Evolutionary conservation across 2,113 vertebrate species (phyloP).

Genomic region (Potamarius usumacintae): DNA sequence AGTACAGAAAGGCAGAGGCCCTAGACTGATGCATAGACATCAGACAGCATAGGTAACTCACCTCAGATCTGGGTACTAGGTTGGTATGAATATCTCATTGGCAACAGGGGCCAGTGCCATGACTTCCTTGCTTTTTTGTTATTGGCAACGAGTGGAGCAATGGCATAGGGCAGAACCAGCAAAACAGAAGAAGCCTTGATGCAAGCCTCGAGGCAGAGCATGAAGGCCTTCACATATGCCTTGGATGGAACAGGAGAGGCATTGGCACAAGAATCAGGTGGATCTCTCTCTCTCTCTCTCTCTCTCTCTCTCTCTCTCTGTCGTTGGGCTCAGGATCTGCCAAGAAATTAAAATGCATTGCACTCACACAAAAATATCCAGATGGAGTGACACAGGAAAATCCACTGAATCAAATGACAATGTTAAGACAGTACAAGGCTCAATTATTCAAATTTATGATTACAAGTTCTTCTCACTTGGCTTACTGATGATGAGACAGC

Average conservation of each 20-base stretch:
- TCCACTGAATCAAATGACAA: not conserved
- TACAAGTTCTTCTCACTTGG: not conserved
- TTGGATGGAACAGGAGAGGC: not conserved
- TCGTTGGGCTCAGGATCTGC: not conserved
- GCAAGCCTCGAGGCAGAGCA: not conserved
- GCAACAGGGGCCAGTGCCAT: not conserved
- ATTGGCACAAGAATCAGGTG: not conserved
- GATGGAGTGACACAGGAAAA: not conserved
- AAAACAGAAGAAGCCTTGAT: not conserved
- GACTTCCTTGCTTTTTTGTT: not conserved
- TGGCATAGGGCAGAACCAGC: not conserved
- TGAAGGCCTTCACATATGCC: not conserved
- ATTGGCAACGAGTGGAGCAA: not conserved
- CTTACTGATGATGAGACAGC: not conserved
- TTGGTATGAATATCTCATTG: not conserved
- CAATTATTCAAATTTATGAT: not conserved
- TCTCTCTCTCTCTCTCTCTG: not conserved
- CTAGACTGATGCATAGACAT: not conserved
- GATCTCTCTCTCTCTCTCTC: not conserved
- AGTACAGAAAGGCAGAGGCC: not conserved
- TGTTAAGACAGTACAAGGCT: not conserved
- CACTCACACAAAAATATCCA: not conserved
- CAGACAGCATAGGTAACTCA: not conserved
- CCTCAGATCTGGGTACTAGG: not conserved
- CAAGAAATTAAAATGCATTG: not conserved